Evolutionary conservation across 2,888 invertebrate genomes (phyloP), one percentile per base, ranked within the genome.

Genomic region (Troilus luridus): DNA sequence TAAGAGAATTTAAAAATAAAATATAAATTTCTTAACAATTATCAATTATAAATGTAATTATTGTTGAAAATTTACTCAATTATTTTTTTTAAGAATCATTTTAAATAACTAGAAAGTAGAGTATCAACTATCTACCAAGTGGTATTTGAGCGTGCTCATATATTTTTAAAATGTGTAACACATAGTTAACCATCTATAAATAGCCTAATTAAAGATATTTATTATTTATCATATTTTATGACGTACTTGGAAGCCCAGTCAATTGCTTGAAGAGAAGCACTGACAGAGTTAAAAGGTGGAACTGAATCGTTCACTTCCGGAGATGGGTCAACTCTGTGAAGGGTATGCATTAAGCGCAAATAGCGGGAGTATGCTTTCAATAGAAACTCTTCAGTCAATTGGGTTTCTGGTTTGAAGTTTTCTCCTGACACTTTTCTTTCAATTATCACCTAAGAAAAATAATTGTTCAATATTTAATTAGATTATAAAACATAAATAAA

Each of bases 291-390:
- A 54, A 92, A 85, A 19, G 91, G 89, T 41, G 60, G 90, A 17
- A 89, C 67, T 93, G 94, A 94, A 91, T 94, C 95, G 92, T 94
- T 77, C 12, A 24, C 58, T 12, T 85, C 41, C 17, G 60, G 85
- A 27, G 91, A 91, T 11, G 89, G 89, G 7, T 92, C 92, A 21
- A 91, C 91, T n/a, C 91, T 90, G 56, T 92, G 92, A n/a, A 93
- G 91, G n/a, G 91, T 88, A 17, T 91, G 89, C 27, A 92, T 91
- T 81, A 93, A 60, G n/a, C 91, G 91, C 67, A 92, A 67, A 77
- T 92, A 93, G 7, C 92, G 91, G 19, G 88, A 88, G 24, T 92
- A 91, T 60, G 92, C 92, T 24, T 60, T 41, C n/a, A 81, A 41
- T 10, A 93, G 89, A 67, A 93, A 92, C 24, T 92, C 91, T 72